These are phyloP conservation scores for Panurus biarmicus DNA, from an alignment of 2,113 vertebrate species.

Conservation along the genomic window DNA sequence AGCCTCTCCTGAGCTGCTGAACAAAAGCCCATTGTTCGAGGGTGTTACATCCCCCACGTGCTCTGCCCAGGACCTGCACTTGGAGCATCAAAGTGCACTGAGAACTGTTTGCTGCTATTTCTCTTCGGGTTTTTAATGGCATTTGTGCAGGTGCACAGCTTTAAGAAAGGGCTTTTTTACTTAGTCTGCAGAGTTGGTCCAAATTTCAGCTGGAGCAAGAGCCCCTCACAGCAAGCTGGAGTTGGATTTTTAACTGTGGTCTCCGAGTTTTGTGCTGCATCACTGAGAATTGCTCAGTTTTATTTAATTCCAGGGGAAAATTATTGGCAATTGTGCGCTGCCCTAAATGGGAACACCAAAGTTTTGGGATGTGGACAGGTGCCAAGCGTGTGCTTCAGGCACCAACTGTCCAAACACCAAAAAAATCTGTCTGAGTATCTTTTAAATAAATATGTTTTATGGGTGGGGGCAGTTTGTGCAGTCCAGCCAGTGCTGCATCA, in stretches of 20 bases:
- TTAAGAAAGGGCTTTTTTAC: not conserved
- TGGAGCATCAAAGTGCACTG: not conserved
- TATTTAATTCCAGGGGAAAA: too few species aligned
- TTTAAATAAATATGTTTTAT: not conserved
- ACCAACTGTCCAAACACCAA: too few species aligned
- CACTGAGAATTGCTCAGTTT: not conserved
- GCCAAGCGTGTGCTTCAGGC: too few species aligned
- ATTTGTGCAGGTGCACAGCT: not conserved
- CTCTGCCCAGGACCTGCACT: not conserved
- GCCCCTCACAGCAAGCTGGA: not conserved
- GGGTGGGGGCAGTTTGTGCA: too few species aligned
- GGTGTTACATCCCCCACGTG: not conserved
- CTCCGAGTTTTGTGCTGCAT: not conserved
- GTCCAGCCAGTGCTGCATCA: not conserved
- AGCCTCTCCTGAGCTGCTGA: not conserved
- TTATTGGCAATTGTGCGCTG: too few species aligned
- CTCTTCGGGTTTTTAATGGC: not conserved
- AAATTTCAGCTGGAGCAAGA: not conserved
- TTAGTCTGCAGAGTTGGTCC: not conserved
- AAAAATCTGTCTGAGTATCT: not conserved
- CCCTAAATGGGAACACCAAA: too few species aligned
- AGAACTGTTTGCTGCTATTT: not conserved
- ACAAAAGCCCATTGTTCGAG: slow-evolving; percentile 51
- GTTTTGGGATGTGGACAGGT: too few species aligned
- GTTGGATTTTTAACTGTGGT: not conserved